Percentiles rank a stretch among this genome's conserved stretches.
Evolutionary conservation across 2,888 invertebrate genomes (phyloP).

Genomic region (Erebia aethiops): DNA sequence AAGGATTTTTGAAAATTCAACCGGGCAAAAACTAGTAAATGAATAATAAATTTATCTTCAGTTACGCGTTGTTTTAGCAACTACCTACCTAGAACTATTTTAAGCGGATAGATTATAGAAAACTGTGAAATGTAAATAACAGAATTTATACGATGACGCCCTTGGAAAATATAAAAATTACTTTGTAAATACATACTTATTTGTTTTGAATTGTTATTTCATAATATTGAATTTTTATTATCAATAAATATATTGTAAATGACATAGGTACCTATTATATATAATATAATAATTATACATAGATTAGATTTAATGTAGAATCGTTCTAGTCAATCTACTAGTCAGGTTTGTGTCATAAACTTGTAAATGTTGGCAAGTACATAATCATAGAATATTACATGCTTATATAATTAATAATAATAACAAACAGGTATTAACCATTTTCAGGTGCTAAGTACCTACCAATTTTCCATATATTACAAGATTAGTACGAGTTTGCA

Average conservation of each 20-base stretch:
- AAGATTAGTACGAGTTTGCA: too few species aligned
- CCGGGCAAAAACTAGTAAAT: too few species aligned
- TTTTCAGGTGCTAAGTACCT: constrained; percentile 33
- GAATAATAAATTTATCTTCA: too few species aligned
- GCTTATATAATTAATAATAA: constrained; percentile 8
- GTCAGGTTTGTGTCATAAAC: constrained; percentile 35
- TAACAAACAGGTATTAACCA: constrained; percentile 29
- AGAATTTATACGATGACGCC: neutral
- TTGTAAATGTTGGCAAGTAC: constrained; percentile 40
- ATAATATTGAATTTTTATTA: constrained; percentile 20
- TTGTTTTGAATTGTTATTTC: constrained; percentile 21
- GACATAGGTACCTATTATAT: neutral
- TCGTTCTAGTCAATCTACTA: constrained; percentile 42
- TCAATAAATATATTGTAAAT: constrained; percentile 1
- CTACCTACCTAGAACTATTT: neutral
- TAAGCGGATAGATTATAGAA: neutral
- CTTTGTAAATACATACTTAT: constrained; percentile 23
- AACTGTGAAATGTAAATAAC: constrained; percentile 8
- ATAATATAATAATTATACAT: neutral
- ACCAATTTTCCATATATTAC: constrained; percentile 7
- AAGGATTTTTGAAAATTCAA: too few species aligned
- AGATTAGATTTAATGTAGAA: constrained; percentile 25
- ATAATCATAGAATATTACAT: constrained; percentile 33
- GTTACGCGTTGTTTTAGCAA: too few species aligned
- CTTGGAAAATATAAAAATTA: constrained; percentile 1